These are phyloP conservation scores for Myrmophylax atrothorax DNA, from an alignment of 2,113 vertebrate species.

Conservation along the genomic window DNA sequence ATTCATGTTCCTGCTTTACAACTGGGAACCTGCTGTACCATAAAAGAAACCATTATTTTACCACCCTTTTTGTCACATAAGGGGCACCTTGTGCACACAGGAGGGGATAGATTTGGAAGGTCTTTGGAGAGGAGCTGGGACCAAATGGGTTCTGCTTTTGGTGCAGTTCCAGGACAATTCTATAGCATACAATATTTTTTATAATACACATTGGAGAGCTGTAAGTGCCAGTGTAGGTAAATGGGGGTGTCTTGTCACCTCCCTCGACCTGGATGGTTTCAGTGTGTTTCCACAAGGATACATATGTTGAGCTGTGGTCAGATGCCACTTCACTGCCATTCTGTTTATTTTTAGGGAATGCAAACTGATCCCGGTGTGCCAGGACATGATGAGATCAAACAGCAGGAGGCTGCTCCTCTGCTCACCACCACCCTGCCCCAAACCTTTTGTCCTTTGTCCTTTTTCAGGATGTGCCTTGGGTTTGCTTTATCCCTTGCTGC, in stretches of 20 bases:
- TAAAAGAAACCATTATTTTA: neutral
- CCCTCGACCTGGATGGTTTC: rapidly evolving
- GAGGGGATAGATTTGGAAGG: neutral
- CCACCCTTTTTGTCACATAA: neutral
- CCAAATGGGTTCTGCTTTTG: neutral
- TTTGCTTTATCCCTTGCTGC: conserved; percentile 41
- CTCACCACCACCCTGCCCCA: neutral
- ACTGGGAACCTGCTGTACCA: neutral
- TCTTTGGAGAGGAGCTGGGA: neutral
- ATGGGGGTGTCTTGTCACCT: neutral
- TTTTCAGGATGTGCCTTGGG: conserved; percentile 7
- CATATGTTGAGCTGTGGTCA: neutral
- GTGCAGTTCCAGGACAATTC: neutral
- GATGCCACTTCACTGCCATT: neutral
- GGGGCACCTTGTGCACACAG: neutral
- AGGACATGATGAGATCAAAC: neutral
- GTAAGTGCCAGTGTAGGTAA: neutral
- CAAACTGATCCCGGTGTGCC: neutral
- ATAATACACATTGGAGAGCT: neutral
- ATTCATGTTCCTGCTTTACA: neutral
- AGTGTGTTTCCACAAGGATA: neutral
- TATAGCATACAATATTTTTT: neutral
- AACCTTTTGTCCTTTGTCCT: conserved; percentile 18
- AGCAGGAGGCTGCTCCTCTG: neutral
- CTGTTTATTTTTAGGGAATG: conserved; percentile 50